Percentiles rank a stretch among this genome's conserved stretches.
Evolutionary conservation across 1,140 invertebrate species (phyloP).

Genomic region (Ptiloglossa arizonensis): DNA sequence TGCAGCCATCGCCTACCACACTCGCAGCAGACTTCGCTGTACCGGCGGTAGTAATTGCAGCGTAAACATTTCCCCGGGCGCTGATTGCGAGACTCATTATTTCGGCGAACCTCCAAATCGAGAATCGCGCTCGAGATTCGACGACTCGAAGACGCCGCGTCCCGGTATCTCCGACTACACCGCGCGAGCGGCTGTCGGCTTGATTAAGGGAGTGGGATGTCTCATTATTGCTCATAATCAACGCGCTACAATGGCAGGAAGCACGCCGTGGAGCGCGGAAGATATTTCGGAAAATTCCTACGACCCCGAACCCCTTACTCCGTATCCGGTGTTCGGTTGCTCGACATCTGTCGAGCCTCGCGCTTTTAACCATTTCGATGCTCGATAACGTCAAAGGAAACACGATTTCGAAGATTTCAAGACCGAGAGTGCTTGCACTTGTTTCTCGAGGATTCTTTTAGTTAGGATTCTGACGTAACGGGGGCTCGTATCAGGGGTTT

Average conservation of each 20-base stretch:
- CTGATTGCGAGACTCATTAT: constrained; percentile 80
- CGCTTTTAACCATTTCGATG: too few species aligned
- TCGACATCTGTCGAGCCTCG: neutral
- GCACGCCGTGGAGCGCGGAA: neutral
- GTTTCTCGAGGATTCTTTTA: too few species aligned
- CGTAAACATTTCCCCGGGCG: constrained; percentile 74
- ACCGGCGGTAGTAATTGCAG: constrained; percentile 72
- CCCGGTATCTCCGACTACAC: neutral
- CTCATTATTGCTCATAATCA: constrained; percentile 78
- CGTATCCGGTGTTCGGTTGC: neutral
- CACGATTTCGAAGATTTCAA: too few species aligned
- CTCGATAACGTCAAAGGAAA: too few species aligned
- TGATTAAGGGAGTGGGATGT: constrained; percentile 70
- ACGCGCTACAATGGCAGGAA: constrained; percentile 69
- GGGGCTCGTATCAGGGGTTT: too few species aligned
- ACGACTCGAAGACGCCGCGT: constrained; percentile 57
- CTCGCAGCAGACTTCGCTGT: constrained; percentile 43
- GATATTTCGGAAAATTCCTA: constrained; percentile 58
- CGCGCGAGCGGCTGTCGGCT: constrained; percentile 41
- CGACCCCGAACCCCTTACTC: constrained; percentile 20
- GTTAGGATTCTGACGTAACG: too few species aligned
- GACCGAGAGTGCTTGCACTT: too few species aligned
- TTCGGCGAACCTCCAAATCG: constrained; percentile 70
- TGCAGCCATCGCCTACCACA: constrained; percentile 2
- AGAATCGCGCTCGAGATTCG: constrained; percentile 71